Percentiles rank a stretch among this genome's conserved stretches.
phyloP scores from a whole-genome alignment of 2,113 vertebrate species.

The Erythrocercus mccallii region DNA sequence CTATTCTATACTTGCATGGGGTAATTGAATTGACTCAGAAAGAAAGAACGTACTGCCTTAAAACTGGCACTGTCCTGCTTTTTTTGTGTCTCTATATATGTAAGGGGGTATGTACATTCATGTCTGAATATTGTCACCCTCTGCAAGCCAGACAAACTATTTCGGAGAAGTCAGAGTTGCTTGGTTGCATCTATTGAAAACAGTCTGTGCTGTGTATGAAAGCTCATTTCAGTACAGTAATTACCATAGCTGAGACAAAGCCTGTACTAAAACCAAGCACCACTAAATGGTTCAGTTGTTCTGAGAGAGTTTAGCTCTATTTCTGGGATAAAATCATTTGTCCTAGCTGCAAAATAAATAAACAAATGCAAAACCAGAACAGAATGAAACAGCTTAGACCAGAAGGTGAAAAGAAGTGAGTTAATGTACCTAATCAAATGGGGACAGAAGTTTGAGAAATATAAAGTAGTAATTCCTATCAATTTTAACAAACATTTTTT shows the following conservation, averaged over 20 bases:
- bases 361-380: not conserved
- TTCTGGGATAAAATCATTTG: constrained; percentile 46
- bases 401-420: not conserved
- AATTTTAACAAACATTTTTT: not conserved
- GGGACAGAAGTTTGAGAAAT: not conserved
- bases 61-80: constrained; percentile 5
- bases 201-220: constrained; percentile 57
- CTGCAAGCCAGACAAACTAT: constrained; percentile 48
- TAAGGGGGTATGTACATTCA: not conserved
- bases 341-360: constrained; percentile 37
- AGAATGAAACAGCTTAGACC: not conserved
- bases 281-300: constrained; percentile 64
- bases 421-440: not conserved
- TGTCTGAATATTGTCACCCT: not conserved
- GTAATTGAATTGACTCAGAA: constrained; percentile 46
- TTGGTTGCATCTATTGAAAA: constrained; percentile 69
- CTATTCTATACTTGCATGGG: not conserved
- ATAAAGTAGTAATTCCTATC: not conserved
- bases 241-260: constrained; percentile 74
- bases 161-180: constrained; percentile 57
- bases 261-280: constrained; percentile 65
- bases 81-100: not conserved
- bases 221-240: constrained; percentile 68
- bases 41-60: constrained; percentile 23
- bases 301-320: constrained; percentile 35